Evolutionary conservation across 2,113 vertebrate species (phyloP), one percentile per base, ranked within the genome.

Genomic region (Fukomys damarensis): DNA sequence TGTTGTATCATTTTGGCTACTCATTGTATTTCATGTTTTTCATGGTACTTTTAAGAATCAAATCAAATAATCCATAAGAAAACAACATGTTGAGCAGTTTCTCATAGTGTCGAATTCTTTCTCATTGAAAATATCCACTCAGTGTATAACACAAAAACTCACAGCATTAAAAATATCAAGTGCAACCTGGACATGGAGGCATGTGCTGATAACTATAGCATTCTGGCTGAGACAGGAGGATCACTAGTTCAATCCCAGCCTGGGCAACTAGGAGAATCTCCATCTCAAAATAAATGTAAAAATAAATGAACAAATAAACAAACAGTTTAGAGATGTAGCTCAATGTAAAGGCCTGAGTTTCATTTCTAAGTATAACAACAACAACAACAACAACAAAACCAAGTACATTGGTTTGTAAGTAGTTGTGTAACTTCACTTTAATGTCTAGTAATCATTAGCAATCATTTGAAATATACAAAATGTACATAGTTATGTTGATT

Each of bases 21-120:
- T 77, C 26, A 83, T 70, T 96, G 41, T 43, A 74, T 11, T 74
- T 74, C 68, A 86, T 76, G 59, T 32, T 56, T 79, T 91, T 85
- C 11, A 77, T 6, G 32, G 0, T 90, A 70, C 70, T 70, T 58
- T 86, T 76, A 92, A 87, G 19, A 95, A 88, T 68, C 58, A 92
- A 63, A 49, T 94, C 17, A 89, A 94, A 92, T 89, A 66, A 59
- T 43, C 35, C 11, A 82, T 24, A n/a, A 52, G 16, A 93, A 94
- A 94, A 9, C 26, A 91, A 89, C 89, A 56, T 38, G 10, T 63
- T 2, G 74, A 76, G 14, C 17, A 85, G 22, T 88, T 14, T 35
- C 35, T 19, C 16, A 6, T n/a, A 82, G 61, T 46, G 82, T 79
- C 14, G 26, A 59, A 16, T n/a, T 68, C 38, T 65, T 85, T 91